Base-by-base conservation (phyloP, 2,113 vertebrate genomes). In the Ramphastos sulfuratus region DNA sequence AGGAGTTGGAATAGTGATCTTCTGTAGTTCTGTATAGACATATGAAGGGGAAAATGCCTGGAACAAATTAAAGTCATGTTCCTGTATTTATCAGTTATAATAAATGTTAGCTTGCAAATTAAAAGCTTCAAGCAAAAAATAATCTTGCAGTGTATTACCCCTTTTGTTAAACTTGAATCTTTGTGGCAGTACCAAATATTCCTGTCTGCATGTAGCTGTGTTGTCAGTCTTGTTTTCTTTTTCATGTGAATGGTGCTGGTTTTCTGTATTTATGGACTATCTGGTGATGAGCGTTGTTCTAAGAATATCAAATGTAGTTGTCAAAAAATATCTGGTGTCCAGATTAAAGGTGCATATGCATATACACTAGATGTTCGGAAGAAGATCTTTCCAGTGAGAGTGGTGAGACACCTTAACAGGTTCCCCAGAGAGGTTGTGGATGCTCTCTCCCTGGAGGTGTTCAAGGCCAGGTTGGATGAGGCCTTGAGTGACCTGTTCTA, bases 151-250 rank as follows among this genome's bases (percentile, higher is more conserved):
- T 30, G 7, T 78, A 15, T 79, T 48, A 42, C 54, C 37, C 46
- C 12, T 31, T 79, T 76, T 85, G n/a, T 78, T 82, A 39, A 75
- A 55, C 18, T 33, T 54, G 12, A 66, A 24, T 79, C 14, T 74
- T 80, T 55, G 17, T 15, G 78, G 42, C 65, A 64, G 23, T 55
- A 14, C 58, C 23, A 24, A 81, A n/a, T 75, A 67, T 63, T 25
- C 2, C n/a, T 39, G 0, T 71, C 52, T 89, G 65, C 58, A n/a
- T 50, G 21, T 10, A 44, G 56, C 18, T 71, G 8, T 1, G 0
- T 74, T 86, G 69, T 70, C 81, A 46, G 13, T n/a, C 8, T 31
- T 76, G 27, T 58, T 86, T 80, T 12, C 21, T 61, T 79, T 69
- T 79, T 61, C 33, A 8, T 27, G 59, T 60, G 63, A 88, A 55